Evolutionary conservation across 2,888 invertebrate species (phyloP).

Genomic region (Chrysina gloriosa): DNA sequence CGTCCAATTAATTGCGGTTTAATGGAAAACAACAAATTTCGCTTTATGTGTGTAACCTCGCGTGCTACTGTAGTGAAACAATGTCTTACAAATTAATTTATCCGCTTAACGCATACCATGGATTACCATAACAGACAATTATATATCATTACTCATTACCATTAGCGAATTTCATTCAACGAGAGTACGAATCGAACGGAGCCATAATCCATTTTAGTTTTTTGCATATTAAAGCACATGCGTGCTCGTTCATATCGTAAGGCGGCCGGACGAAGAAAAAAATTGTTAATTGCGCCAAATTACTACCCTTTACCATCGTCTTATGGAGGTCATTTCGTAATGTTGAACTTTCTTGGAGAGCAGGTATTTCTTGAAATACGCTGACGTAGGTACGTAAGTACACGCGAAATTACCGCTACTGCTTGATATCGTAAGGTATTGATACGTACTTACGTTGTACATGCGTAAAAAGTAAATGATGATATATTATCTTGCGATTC

Average conservation of each 20-base stretch:
- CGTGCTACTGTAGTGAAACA: too few relatives aligned
- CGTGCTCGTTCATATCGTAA: background rate
- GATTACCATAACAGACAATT: too few relatives aligned
- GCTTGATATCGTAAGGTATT: background rate
- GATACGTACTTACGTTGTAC: background rate
- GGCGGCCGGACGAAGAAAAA: background rate
- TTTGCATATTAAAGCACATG: background rate
- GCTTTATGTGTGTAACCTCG: too few relatives aligned
- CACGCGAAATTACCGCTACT: background rate
- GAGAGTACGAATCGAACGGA: too few relatives aligned
- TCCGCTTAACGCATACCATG: too few relatives aligned
- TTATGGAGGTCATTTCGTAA: background rate
- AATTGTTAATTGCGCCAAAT: background rate
- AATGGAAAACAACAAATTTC: too few relatives aligned
- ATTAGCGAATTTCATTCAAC: too few relatives aligned
- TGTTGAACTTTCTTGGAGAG: background rate
- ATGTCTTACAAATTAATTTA: too few relatives aligned
- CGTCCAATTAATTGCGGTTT: too few relatives aligned
- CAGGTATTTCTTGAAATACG: conserved; percentile 1
- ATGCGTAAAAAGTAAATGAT: background rate
- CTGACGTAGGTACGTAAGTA: background rate
- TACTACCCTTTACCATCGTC: background rate
- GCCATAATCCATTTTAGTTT: too few relatives aligned
- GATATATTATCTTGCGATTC: background rate
- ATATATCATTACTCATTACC: too few relatives aligned